phyloP scores from a whole-genome alignment of 1,140 invertebrate species.

The Mamestra configurata region DNA sequence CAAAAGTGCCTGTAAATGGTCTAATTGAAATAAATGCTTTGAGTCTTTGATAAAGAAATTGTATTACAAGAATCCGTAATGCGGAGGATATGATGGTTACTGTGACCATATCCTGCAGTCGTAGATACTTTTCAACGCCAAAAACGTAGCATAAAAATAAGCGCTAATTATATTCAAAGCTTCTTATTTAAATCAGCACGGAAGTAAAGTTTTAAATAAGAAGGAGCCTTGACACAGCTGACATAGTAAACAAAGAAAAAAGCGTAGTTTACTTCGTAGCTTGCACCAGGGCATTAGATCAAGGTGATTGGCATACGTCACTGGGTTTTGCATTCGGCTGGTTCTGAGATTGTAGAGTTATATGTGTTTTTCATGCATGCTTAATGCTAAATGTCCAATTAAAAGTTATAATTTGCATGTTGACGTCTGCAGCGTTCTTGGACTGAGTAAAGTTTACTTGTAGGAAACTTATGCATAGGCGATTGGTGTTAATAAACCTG shows the following conservation, averaged over 20 bases:
- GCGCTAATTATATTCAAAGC: neutral
- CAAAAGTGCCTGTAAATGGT: too few relatives aligned
- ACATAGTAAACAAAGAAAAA: slow-evolving; percentile 5
- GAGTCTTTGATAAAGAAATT: too few relatives aligned
- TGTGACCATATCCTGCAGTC: too few relatives aligned
- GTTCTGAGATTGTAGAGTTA: neutral
- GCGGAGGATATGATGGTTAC: too few relatives aligned
- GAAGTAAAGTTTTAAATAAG: slow-evolving; percentile 19
- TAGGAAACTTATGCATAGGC: too few relatives aligned
- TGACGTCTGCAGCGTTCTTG: neutral
- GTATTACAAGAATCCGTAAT: too few relatives aligned
- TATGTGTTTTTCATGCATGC: neutral
- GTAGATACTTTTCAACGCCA: too few relatives aligned
- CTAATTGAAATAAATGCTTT: too few relatives aligned
- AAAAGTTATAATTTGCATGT: neutral
- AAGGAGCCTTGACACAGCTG: slow-evolving; percentile 22
- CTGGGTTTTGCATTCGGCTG: slow-evolving; percentile 1
- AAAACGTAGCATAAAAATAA: too few relatives aligned
- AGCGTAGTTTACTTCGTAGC: neutral
- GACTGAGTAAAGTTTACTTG: too few relatives aligned
- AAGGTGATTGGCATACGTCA: slow-evolving; percentile 23
- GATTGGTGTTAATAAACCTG: too few relatives aligned
- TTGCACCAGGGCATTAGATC: slow-evolving; percentile 24
- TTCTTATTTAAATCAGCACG: neutral
- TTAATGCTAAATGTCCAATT: neutral